phyloP scores from a whole-genome alignment of 2,797 vertebrate genomes.

The Nothura maculosa region DNA sequence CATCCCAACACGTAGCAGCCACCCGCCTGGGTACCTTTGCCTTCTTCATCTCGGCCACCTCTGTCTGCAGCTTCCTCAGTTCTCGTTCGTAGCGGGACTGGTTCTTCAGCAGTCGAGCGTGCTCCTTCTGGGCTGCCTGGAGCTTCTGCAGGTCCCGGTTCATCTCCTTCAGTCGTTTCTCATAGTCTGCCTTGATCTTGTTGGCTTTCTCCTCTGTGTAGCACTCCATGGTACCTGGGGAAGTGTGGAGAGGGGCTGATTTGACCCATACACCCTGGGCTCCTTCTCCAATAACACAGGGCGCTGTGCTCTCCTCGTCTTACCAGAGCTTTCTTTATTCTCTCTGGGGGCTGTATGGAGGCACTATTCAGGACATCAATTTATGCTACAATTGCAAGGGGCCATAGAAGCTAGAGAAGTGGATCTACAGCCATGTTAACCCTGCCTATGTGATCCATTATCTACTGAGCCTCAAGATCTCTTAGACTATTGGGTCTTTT shows the following conservation, averaged over 20 bases:
- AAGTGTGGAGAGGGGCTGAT: neutral
- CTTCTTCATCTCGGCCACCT: constrained; percentile 98
- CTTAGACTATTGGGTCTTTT: neutral
- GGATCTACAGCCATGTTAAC: neutral
- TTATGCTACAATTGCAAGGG: neutral
- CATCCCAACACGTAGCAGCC: neutral
- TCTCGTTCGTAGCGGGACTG: constrained; percentile 95
- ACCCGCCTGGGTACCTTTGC: constrained; percentile 87
- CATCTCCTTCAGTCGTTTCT: constrained; percentile 97
- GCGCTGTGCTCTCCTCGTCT: rapidly evolving
- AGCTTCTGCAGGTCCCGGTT: constrained; percentile 96
- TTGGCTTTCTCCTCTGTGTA: constrained; percentile 97
- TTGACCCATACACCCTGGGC: rapidly evolving
- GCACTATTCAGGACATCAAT: rapidly evolving
- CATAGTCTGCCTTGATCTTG: constrained; percentile 94
- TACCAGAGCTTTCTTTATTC: too few relatives aligned
- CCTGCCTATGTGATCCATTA: neutral
- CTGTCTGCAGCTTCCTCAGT: constrained; percentile 93
- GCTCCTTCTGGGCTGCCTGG: constrained; percentile 95
- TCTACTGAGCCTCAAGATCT: neutral
- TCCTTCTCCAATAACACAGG: neutral
- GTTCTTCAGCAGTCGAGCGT: constrained; percentile 94
- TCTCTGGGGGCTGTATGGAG: neutral
- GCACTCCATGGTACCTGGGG: constrained; percentile 96
- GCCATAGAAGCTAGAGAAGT: neutral